Evolutionary conservation across 2,797 vertebrate genomes (phyloP), one percentile per base, ranked within the genome.

Genomic region (Diceros bicornis): DNA sequence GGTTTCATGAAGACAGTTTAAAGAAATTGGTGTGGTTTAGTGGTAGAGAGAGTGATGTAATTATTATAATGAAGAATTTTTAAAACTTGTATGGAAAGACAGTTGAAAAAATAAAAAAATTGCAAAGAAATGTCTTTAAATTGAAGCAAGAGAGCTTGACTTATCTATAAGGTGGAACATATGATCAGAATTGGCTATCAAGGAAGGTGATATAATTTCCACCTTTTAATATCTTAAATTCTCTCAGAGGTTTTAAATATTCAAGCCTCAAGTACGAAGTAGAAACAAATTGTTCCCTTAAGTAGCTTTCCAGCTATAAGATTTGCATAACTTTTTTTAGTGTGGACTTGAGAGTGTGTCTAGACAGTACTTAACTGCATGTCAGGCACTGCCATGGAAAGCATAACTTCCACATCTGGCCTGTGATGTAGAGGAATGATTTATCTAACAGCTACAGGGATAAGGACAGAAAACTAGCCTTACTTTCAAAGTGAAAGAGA

Each of bases 111-210:
- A 57, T 25, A 81, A 85, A 34, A 62, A 68, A 93, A 93, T 86
- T 82, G 14, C 11, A 82, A 85, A 81, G 29, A 72, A 85, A 37
- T 66, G 14, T 62, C 17, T 68, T 92, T 64, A 69, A 66, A 37
- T 61, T 69, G 47, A 92, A 96, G 12, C 52, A 64, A 18, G 7
- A 86, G 57, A 64, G 11, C 18, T 84, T 88, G 27, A 89, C 61
- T 44, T 85, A 93, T 59, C 91, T 96, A 62, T 90, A 89, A 61
- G n/a, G 61, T 90, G 82, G 72, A 52, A 81, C 95, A 50, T 89
- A 72, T 97, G 89, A 94, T 95, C 88, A 96, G 78, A 95, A 93
- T 97, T 95, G 69, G 18, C 81, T 64, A 59, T 27, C 83, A 29
- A 88, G 62, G 9, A 92, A 96, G 3, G 21, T 85, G 29, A 69